These are phyloP conservation scores for Tetramorium bicarinatum DNA, from an alignment of 2,888 invertebrate species.

Conservation along the genomic window DNA sequence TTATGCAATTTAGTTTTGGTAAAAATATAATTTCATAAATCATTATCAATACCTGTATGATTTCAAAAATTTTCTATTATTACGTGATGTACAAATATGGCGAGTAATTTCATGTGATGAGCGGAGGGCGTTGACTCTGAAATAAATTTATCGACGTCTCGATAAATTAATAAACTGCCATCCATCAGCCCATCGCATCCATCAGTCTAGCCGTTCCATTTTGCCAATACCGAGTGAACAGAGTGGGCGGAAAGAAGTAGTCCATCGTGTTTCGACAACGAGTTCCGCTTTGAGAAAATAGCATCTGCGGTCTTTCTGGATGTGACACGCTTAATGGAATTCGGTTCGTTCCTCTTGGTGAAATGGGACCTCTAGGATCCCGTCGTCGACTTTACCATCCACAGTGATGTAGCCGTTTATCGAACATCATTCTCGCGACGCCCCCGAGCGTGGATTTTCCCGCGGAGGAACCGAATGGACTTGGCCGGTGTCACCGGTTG, in stretches of 20 bases:
- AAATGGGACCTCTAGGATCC: slow-evolving; percentile 52
- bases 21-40: background rate
- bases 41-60: background rate
- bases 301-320: slow-evolving; percentile 63
- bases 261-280: slow-evolving; percentile 44
- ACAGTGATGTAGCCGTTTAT: slow-evolving; percentile 63
- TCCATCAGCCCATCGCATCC: slow-evolving; percentile 21
- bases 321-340: slow-evolving; percentile 73
- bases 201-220: slow-evolving; percentile 35
- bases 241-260: slow-evolving; percentile 40
- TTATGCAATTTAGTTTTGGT: background rate
- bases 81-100: background rate
- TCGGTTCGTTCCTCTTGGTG: slow-evolving; percentile 61
- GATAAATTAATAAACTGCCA: slow-evolving; percentile 45
- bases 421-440: slow-evolving; percentile 59
- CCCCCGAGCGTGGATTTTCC: slow-evolving; percentile 58
- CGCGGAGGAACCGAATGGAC: slow-evolving; percentile 40
- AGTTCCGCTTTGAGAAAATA: slow-evolving; percentile 58
- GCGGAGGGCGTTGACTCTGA: background rate
- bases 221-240: slow-evolving; percentile 22
- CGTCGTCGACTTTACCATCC: slow-evolving; percentile 27
- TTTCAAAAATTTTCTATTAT: slow-evolving; percentile 7
- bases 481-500: slow-evolving; percentile 18
- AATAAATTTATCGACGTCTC: slow-evolving; percentile 33
- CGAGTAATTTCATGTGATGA: background rate